Evolutionary conservation across 2,888 invertebrate species (phyloP), one percentile per base, ranked within the genome.

Genomic region (Heteropelma amictum): DNA sequence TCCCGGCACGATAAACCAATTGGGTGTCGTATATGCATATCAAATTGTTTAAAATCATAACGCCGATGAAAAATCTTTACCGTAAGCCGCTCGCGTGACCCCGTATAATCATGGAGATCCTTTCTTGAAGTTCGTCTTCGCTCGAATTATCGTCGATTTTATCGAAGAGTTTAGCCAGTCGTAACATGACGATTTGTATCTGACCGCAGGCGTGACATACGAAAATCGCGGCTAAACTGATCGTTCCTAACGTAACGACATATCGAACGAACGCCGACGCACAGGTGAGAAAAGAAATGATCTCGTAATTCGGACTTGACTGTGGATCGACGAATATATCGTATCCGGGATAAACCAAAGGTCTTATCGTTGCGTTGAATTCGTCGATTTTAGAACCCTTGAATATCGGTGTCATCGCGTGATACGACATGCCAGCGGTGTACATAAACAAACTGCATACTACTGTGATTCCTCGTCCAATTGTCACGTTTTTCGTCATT

Each of bases 141-240:
- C 12, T 26, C 4, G 14, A n/a, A n/a, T n/a, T 23, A 6, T 53
- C 53, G 38, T 47, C 21, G 1, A 74, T 60, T 0, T 77, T 72
- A 2, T 64, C 60, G 23, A 64, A 42, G 8, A 79, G 56, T 8
- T 10, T 58, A n/a, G 70, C 64, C 12, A 80, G 54, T 10, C 60
- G 71, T 2, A 45, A 42, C 19, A 63, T 72, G 8, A 77, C 42
- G 14, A 84, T 76, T 23, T 81, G 53, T 0, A 80, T 47, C 19
- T 80, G 82, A 1, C 81, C 81, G 42, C 79, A 79, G 4, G 76
- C 65, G 47, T 84, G 84, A 0, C 71, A 77, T 1, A 81, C 83
- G 3, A 82, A 80, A 12, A 76, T 51, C 0, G 80, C 78, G 0
- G 81, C 77, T 0, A 83, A 28, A 42, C 78, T 75, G 58, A 79